Percentiles rank a stretch among this genome's conserved stretches.
Evolutionary conservation across 2,888 invertebrate species (phyloP).

Genomic region (Ormyrus labotus): DNA sequence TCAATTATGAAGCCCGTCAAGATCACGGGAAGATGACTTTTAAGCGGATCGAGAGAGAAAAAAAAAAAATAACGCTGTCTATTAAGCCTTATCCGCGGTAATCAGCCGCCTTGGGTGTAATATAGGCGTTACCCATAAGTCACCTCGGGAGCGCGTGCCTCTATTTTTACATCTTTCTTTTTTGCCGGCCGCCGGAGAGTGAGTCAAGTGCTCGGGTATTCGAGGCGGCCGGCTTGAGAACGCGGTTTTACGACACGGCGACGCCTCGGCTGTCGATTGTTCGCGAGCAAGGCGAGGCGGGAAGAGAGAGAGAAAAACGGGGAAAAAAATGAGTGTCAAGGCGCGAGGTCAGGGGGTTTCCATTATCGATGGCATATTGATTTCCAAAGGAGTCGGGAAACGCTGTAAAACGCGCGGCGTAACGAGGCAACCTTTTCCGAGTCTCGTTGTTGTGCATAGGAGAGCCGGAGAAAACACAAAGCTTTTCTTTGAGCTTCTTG

Average conservation of each 20-base stretch:
- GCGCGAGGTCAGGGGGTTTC: conserved; percentile 49
- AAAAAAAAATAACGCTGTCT: conserved; percentile 32
- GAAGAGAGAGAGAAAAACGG: conserved; percentile 19
- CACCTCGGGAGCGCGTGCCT: conserved; percentile 30
- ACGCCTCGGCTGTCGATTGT: conserved; percentile 46
- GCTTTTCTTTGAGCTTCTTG: no score
- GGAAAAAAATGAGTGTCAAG: conserved; percentile 53
- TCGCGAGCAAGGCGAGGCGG: conserved; percentile 20
- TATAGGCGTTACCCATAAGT: conserved; percentile 49
- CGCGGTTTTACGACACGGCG: conserved; percentile 49
- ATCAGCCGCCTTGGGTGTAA: conserved; percentile 35
- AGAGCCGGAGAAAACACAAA: no score
- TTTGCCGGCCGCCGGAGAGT: conserved; percentile 3
- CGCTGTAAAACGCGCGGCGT: no score
- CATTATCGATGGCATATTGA: conserved; percentile 24
- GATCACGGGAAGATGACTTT: conserved; percentile 37
- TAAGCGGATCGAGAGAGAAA: conserved; percentile 1
- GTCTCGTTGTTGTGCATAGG: no score
- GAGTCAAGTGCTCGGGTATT: conserved; percentile 52
- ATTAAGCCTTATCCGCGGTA: conserved; percentile 51
- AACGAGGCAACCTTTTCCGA: no score
- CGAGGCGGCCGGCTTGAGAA: conserved; percentile 34
- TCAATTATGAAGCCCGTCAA: conserved; percentile 17
- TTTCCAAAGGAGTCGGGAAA: conserved; percentile 32
- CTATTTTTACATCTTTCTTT: conserved; percentile 50